Conservation (phyloP, 2,888 invertebrate genomes). For the Ornithoptera alexandrae region DNA sequence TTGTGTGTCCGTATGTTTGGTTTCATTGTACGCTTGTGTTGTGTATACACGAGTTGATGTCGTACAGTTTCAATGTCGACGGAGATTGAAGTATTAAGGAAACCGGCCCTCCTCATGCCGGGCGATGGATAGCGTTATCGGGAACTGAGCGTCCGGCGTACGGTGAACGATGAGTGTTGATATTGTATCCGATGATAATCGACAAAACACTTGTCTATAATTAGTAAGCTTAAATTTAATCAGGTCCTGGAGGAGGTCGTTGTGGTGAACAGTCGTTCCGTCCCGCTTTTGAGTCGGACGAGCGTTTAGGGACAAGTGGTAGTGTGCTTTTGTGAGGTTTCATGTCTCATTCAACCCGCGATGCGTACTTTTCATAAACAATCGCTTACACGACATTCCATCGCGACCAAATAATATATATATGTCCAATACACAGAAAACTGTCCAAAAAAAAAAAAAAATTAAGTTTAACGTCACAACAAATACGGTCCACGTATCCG, state of each 20-base stretch:
- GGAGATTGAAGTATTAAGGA: background rate
- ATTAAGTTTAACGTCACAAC: background rate
- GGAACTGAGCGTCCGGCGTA: background rate
- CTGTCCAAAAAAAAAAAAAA: no score
- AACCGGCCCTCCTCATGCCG: slow-evolving; percentile 12
- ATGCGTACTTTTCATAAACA: slow-evolving; percentile 12
- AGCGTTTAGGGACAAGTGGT: slow-evolving; percentile 4
- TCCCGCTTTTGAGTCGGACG: slow-evolving; percentile 13
- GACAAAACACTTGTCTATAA: slow-evolving; percentile 44
- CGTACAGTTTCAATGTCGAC: slow-evolving; percentile 37
- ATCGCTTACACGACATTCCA: slow-evolving; percentile 10
- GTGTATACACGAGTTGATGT: slow-evolving; percentile 29
- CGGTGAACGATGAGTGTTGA: slow-evolving; percentile 29
- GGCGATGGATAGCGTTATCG: background rate
- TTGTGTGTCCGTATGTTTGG: slow-evolving; percentile 44
- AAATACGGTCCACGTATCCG: slow-evolving; percentile 7
- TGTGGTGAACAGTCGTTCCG: slow-evolving; percentile 14
- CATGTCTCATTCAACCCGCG: slow-evolving; percentile 4
- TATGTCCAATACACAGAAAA: no score
- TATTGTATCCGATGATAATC: slow-evolving; percentile 20
- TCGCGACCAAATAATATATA: background rate
- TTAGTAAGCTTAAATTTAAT: slow-evolving; percentile 65
- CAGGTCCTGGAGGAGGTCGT: background rate
- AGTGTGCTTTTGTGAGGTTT: slow-evolving; percentile 19
- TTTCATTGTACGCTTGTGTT: slow-evolving; percentile 54